Percentiles rank a stretch among this genome's conserved stretches.
Evolutionary conservation across 2,888 invertebrate species (phyloP).

Genomic region (Drosophila kuntzei): DNA sequence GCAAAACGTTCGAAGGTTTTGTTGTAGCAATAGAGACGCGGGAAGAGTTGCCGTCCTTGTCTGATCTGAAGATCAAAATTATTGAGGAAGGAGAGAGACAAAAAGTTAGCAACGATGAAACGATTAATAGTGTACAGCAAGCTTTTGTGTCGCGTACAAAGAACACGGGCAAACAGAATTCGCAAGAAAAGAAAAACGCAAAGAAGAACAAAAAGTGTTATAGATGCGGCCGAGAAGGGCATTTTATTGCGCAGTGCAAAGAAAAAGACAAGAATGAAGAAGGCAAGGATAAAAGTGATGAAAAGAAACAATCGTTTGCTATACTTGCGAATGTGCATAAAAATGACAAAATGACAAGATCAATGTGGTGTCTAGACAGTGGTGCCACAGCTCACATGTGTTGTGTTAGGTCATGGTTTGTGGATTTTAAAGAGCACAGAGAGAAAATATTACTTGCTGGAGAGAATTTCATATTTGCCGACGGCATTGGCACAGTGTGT

Average conservation of each 20-base stretch:
- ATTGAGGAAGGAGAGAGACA: conserved; percentile 6
- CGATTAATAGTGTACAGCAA: neutral
- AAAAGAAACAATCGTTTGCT: neutral
- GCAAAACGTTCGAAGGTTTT: neutral
- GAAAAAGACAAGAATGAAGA: neutral
- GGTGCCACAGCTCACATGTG: conserved; percentile 5
- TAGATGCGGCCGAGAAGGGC: conserved; percentile 4
- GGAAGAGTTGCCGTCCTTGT: neutral
- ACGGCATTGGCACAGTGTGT: conserved; percentile 2
- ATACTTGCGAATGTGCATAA: neutral
- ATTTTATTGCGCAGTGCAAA: conserved; percentile 11
- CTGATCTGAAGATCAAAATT: neutral
- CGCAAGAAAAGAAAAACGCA: neutral
- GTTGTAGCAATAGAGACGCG: neutral
- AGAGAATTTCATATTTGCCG: conserved; percentile 1
- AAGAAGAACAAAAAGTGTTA: conserved; percentile 5
- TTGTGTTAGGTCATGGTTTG: neutral
- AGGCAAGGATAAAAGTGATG: neutral
- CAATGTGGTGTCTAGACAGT: too few relatives aligned
- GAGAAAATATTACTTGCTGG: conserved; percentile 9
- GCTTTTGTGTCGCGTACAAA: too few relatives aligned
- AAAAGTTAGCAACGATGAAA: neutral
- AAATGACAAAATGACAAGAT: too few relatives aligned
- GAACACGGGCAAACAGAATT: too few relatives aligned
- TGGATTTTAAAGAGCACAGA: conserved; percentile 7